Evolutionary conservation across 2,888 invertebrate genomes (phyloP), one percentile per base, ranked within the genome.

Genomic region (Apamea sordens): DNA sequence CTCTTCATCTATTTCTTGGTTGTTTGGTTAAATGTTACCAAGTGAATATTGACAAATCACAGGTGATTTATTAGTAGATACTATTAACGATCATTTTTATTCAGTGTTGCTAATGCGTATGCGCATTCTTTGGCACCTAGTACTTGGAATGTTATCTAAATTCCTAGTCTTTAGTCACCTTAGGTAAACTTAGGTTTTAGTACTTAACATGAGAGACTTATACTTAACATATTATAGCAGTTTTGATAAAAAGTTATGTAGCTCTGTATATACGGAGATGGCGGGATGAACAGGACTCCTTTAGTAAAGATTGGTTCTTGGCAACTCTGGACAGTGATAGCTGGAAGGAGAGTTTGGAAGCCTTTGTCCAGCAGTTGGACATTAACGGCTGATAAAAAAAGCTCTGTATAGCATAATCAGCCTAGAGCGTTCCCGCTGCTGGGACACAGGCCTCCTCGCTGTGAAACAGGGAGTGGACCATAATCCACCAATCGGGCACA

Each of bases 71-170:
- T 87, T 87, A 84, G 84, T 86, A 84, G 79, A 83, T 78, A 73
- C 4, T 53, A 83, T 84, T 86, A 86, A 65, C 71, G 61, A 73
- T 53, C 32, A 78, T 86, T 84, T 84, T 84, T 86, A 84, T 84
- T 79, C 84, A 76, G 74, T 70, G 71, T 75, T 79, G 73, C 73
- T 84, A 84, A 84, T 84, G 79, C 79, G 44, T 50, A 70, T 10
- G 69, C 84, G 67, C 86, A 86, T 84, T 86, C 79, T 79, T 83
- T 84, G 84, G 86, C 84, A 86, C 79, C 73, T 65, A 41, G 28
- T 70, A 36, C 84, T 83, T 72, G 73, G 78, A 63, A 74, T 86
- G 71, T 65, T 77, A 72, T 65, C 41, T 41, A 77, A 67, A 86
- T 83, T 86, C 73, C 59, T 74, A 47, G 28, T 72, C 59, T 86